phyloP scores from a whole-genome alignment of 2,888 invertebrate genomes.

The Torymus tubicola region DNA sequence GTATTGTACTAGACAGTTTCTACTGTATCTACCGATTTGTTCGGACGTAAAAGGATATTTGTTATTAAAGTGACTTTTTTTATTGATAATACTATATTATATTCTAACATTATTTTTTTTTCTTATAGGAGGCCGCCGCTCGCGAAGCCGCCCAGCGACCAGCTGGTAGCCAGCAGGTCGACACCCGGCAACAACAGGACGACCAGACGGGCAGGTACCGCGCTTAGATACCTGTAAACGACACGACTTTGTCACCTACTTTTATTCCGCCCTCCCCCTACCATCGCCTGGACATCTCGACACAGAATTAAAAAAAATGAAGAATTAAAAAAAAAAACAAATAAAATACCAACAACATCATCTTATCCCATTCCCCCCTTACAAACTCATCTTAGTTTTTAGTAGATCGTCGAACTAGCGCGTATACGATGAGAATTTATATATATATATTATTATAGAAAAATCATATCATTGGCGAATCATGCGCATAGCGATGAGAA shows the following conservation, averaged over 20 bases:
- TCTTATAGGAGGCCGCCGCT: slow-evolving; percentile 79
- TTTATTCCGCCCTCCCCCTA: neutral
- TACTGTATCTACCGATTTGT: too few relatives aligned
- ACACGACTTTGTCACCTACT: neutral
- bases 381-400: slow-evolving; percentile 37
- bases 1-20: too few relatives aligned
- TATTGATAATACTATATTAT: too few relatives aligned
- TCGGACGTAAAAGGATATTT: too few relatives aligned
- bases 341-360: slow-evolving; percentile 20
- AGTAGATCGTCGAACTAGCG: slow-evolving; percentile 26
- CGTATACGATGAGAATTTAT: slow-evolving; percentile 10
- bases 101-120: neutral
- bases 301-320: too few relatives aligned
- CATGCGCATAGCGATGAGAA: too few relatives aligned
- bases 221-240: slow-evolving; percentile 46
- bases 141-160: slow-evolving; percentile 76
- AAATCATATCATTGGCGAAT: slow-evolving; percentile 23
- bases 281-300: slow-evolving; percentile 18
- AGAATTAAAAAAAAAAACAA: neutral
- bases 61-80: too few relatives aligned
- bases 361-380: slow-evolving; percentile 10
- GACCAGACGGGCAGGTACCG: slow-evolving; percentile 69
- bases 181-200: slow-evolving; percentile 63
- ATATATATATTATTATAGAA: neutral
- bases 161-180: slow-evolving; percentile 67